phyloP scores from a whole-genome alignment of 2,797 vertebrate genomes.

The Thunnus albacares region DNA sequence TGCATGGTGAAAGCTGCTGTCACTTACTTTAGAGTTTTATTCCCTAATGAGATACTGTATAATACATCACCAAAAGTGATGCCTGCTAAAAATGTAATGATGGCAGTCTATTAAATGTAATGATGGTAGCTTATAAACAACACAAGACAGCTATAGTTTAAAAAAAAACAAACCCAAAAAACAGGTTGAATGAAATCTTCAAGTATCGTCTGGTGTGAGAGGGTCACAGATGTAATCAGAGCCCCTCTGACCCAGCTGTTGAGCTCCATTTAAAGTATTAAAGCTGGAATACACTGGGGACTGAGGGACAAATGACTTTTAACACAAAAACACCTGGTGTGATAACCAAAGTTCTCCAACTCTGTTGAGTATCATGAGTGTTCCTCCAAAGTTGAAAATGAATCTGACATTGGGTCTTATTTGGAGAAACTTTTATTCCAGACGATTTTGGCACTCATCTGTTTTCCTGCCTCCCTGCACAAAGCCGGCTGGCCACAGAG shows the following conservation, averaged over 20 bases:
- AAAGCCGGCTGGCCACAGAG: constrained; percentile 30
- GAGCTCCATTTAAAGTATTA: constrained; percentile 76
- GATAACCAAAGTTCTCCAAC: constrained; percentile 64
- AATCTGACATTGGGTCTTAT: constrained; percentile 55
- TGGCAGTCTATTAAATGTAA: constrained; percentile 38
- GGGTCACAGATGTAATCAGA: constrained; percentile 81
- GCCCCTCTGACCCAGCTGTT: constrained; percentile 72
- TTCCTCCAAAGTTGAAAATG: constrained; percentile 58
- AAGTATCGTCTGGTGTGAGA: constrained; percentile 60
- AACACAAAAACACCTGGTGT: constrained; percentile 45
- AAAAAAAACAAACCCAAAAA: constrained; percentile 17
- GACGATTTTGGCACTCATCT: constrained; percentile 10
- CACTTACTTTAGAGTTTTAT: constrained; percentile 47
- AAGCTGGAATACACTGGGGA: constrained; percentile 63
- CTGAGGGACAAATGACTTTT: constrained; percentile 66
- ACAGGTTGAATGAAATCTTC: constrained; percentile 51
- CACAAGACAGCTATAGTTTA: constrained; percentile 4
- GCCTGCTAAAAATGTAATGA: constrained; percentile 27
- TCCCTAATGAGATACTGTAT: constrained; percentile 58
- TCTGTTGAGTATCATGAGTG: constrained; percentile 62
- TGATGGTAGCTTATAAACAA: constrained; percentile 30
- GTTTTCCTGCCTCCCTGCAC: constrained; percentile 34
- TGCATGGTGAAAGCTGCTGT: constrained; percentile 49
- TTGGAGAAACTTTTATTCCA: constrained; percentile 51
- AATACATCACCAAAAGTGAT: constrained; percentile 34